Base-by-base conservation (phyloP, 1,140 invertebrate genomes). In the Aleiodes sp. region DNA sequence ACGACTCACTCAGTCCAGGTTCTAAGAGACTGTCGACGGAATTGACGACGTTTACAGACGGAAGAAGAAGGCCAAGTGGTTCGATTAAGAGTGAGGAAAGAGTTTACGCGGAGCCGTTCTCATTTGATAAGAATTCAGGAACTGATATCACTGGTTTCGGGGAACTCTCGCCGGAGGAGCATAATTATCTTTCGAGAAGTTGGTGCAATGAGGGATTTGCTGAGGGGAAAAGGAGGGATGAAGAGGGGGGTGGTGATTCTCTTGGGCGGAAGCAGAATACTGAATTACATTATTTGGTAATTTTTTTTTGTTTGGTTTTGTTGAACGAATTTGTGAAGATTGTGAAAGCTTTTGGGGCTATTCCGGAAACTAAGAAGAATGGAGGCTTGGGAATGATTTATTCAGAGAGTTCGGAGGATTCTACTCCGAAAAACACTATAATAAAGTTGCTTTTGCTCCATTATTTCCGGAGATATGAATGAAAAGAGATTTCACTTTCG, bases 101-200 rank as follows among this genome's bases (percentile, higher is more conserved):
- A 37, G 81, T 87, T 41, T 87, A 87, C 76, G 86, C 85, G 6
- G 86, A 87, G 70, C 86, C 86, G 0, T 84, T 81, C 70, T 31
- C 69, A 9, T 70, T 65, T 41, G 68, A 71, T 37, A 71, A 66
- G 74, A 83, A 63, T 78, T 78, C 52, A n/a, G 65, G 70, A 0
- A 75, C 61, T 10, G 70, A 71, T 63, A 67, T 69, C 29, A 74
- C 43, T 19, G 69, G 52, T 29, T 71, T 41, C 9, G 43, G 70
- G 0, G 52, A 56, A 35, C 33, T 61, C 21, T 71, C 56, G 2
- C 68, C 70, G 9, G 52, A 66, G n/a, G 31, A 70, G 9, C 62
- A 65, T 52, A 73, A 57, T 66, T 71, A 62, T 37, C 75, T 68
- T 10, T 74, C 66, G 1, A 73, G 60, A 68, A 75, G 26, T 52